phyloP scores from a whole-genome alignment of 2,113 vertebrate genomes.

The Tragelaphus buxtoni region DNA sequence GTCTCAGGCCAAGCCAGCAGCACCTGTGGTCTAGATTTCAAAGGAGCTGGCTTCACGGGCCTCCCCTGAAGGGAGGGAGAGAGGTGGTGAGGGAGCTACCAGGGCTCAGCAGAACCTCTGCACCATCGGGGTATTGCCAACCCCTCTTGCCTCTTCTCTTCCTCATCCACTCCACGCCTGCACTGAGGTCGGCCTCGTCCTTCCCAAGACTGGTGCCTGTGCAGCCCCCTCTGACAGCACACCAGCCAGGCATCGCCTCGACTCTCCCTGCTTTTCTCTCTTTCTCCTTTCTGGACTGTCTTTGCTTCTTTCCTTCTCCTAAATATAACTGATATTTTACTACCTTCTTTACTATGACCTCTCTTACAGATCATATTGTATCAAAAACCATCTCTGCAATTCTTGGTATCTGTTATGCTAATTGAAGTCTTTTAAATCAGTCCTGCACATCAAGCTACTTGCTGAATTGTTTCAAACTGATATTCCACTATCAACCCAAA shows the following conservation, averaged over 20 bases:
- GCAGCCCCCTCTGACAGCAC: too few relatives aligned
- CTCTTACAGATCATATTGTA: background rate
- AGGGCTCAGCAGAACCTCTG: background rate
- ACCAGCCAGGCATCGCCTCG: rapidly evolving
- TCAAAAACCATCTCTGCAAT: background rate
- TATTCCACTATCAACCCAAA: background rate
- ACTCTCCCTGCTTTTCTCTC: background rate
- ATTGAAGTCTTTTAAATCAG: background rate
- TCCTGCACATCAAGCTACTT: background rate
- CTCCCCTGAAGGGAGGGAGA: too few relatives aligned
- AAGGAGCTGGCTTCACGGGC: background rate
- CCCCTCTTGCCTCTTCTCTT: background rate
- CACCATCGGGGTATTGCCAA: rapidly evolving
- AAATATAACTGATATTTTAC: background rate
- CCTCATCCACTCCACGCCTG: background rate
- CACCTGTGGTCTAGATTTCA: too few relatives aligned
- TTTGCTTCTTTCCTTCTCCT: background rate
- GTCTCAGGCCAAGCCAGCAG: background rate
- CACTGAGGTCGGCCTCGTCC: background rate
- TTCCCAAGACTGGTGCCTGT: background rate
- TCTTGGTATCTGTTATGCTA: background rate
- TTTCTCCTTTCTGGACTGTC: background rate
- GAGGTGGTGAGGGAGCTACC: background rate
- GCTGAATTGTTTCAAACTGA: background rate
- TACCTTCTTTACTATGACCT: background rate